Percentiles rank a stretch among this genome's conserved stretches.
Conservation (phyloP, 1,140 invertebrate species). For the Drosophila athabasca region DNA sequence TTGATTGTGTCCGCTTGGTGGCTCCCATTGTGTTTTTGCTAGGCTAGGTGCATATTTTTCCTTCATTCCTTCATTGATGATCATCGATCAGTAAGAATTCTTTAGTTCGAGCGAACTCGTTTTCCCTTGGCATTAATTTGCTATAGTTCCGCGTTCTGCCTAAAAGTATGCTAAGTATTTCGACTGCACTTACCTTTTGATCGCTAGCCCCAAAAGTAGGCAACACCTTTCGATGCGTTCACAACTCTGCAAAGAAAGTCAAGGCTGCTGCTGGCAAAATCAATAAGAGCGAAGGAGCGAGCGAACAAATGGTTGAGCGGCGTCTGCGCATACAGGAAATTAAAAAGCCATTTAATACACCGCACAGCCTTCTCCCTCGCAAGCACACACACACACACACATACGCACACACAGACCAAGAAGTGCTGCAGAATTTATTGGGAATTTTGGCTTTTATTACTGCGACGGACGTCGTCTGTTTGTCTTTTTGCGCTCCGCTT, state of each 20-base stretch:
- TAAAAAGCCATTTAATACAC: slow-evolving; percentile 47
- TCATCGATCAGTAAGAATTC: no score
- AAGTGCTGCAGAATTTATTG: slow-evolving; percentile 30
- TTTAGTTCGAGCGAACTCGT: no score
- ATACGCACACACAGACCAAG: neutral
- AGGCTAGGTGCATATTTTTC: no score
- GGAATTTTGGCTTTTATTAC: neutral
- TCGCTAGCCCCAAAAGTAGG: neutral
- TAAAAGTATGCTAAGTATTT: slow-evolving; percentile 45
- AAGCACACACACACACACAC: neutral
- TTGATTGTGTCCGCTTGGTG: no score
- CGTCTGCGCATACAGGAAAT: slow-evolving; percentile 53
- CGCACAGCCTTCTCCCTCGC: slow-evolving; percentile 3
- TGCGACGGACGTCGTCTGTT: neutral
- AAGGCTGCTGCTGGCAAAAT: slow-evolving; percentile 35
- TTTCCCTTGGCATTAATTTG: neutral
- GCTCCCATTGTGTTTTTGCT: no score
- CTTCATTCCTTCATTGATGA: no score
- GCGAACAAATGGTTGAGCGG: slow-evolving; percentile 19
- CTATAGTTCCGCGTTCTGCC: slow-evolving; percentile 1
- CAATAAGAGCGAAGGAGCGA: slow-evolving; percentile 29
- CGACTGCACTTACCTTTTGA: slow-evolving; percentile 35
- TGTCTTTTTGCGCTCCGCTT: neutral
- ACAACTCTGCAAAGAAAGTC: slow-evolving; percentile 45
- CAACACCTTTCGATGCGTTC: slow-evolving; percentile 18